Evolutionary conservation across 2,888 invertebrate genomes (phyloP).

Genomic region (Monochamus alternatus): DNA sequence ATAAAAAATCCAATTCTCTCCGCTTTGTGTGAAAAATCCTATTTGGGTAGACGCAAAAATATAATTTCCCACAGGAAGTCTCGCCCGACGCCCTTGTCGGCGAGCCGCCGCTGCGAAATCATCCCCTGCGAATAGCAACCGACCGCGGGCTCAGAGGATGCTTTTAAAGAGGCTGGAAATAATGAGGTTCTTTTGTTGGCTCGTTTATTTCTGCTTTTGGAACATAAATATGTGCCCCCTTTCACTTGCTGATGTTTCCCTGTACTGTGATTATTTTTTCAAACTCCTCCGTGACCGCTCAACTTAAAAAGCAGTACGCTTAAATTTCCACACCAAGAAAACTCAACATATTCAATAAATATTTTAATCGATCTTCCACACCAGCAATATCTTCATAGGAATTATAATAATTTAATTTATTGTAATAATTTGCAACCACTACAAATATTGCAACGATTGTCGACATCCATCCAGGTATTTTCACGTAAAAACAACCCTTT

Average conservation of each 20-base stretch:
- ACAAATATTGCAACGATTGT: too few relatives aligned
- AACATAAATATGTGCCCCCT: conserved; percentile 16
- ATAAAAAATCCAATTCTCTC: neutral
- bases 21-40: conserved; percentile 3
- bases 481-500: too few relatives aligned
- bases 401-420: too few relatives aligned
- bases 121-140: conserved; percentile 17
- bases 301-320: too few relatives aligned
- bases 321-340: too few relatives aligned
- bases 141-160: conserved; percentile 15
- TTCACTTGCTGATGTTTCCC: conserved; percentile 14
- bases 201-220: conserved; percentile 19
- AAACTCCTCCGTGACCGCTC: too few relatives aligned
- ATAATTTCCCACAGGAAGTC: conserved; percentile 23
- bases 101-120: conserved; percentile 13
- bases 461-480: too few relatives aligned
- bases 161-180: conserved; percentile 23
- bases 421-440: too few relatives aligned
- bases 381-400: too few relatives aligned
- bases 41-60: neutral
- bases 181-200: conserved; percentile 32
- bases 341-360: too few relatives aligned
- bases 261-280: conserved; percentile 1
- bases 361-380: too few relatives aligned
- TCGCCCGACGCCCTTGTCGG: neutral